These are phyloP conservation scores for Drosophila tropicalis DNA, from an alignment of 1,140 invertebrate species.

Conservation along the genomic window DNA sequence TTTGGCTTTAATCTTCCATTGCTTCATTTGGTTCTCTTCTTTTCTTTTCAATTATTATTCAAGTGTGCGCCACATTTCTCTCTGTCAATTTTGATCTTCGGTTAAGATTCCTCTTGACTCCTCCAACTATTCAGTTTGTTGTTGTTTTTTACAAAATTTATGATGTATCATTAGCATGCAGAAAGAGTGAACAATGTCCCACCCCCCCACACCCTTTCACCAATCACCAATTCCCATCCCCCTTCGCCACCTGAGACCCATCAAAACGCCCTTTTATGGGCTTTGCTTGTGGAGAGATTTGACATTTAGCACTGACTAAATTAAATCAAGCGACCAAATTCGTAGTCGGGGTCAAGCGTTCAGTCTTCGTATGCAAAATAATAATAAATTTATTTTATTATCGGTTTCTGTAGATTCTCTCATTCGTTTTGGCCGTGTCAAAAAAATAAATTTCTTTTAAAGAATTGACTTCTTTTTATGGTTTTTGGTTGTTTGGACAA, in stretches of 20 bases:
- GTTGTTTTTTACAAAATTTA: slow-evolving; percentile 49
- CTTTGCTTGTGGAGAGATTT: neutral
- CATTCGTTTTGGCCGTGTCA: slow-evolving; percentile 21
- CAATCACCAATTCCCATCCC: too few relatives aligned
- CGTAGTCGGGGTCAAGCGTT: slow-evolving; percentile 10
- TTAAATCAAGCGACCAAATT: slow-evolving; percentile 4
- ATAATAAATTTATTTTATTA: slow-evolving; percentile 12
- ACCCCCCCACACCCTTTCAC: neutral
- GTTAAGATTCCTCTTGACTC: slow-evolving; percentile 28
- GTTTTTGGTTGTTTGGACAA: slow-evolving; percentile 24
- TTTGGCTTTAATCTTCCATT: neutral
- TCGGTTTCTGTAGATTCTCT: neutral
- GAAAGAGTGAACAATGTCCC: slow-evolving; percentile 54
- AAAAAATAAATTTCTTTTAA: slow-evolving; percentile 26
- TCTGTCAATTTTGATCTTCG: slow-evolving; percentile 63
- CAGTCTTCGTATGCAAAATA: neutral
- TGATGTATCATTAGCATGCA: slow-evolving; percentile 75
- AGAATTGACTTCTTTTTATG: slow-evolving; percentile 37
- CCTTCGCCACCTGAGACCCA: neutral
- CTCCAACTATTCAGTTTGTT: slow-evolving; percentile 31
- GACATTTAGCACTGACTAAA: slow-evolving; percentile 14
- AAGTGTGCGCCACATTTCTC: slow-evolving; percentile 62
- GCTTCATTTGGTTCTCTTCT: slow-evolving; percentile 28
- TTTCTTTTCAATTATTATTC: slow-evolving; percentile 53
- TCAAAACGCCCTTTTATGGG: neutral